These are phyloP conservation scores for Typhlichthys eigenmanni DNA, from an alignment of 2,797 vertebrate genomes.

Conservation along the genomic window DNA sequence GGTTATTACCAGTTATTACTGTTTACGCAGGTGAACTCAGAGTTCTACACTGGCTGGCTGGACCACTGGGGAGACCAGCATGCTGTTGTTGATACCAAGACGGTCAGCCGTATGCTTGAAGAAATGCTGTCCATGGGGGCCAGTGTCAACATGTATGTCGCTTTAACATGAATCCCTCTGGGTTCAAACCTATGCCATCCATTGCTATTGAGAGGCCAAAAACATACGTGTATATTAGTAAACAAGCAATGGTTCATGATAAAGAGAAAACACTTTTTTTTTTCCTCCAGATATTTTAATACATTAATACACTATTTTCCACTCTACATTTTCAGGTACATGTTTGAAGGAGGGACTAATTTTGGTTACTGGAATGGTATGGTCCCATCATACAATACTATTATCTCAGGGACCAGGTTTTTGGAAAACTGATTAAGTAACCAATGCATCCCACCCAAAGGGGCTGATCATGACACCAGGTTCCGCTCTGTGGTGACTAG, in stretches of 20 bases:
- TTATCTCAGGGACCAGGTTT: neutral
- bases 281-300: neutral
- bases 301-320: neutral
- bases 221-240: neutral
- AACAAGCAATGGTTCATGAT: neutral
- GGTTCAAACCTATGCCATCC: neutral
- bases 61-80: slow-evolving; percentile 95
- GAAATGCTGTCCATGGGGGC: slow-evolving; percentile 88
- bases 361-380: slow-evolving; percentile 98
- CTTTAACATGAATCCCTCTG: slow-evolving; percentile 4
- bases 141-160: slow-evolving; percentile 91
- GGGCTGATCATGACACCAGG: slow-evolving; percentile 87
- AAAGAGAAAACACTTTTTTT: neutral
- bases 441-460: slow-evolving; percentile 57
- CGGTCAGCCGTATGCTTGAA: slow-evolving; percentile 79
- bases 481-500: slow-evolving; percentile 93
- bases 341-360: slow-evolving; percentile 98
- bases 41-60: slow-evolving; percentile 98
- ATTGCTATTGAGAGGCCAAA: slow-evolving; percentile 2
- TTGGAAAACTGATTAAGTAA: slow-evolving; percentile 2
- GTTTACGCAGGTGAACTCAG: slow-evolving; percentile 89
- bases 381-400: neutral
- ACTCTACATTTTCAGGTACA: slow-evolving; percentile 83
- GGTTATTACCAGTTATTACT: slow-evolving; percentile 4
- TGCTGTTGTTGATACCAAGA: slow-evolving; percentile 64